Base-by-base conservation (phyloP, 2,797 vertebrate species). In the Hypotaenidia philippensis region DNA sequence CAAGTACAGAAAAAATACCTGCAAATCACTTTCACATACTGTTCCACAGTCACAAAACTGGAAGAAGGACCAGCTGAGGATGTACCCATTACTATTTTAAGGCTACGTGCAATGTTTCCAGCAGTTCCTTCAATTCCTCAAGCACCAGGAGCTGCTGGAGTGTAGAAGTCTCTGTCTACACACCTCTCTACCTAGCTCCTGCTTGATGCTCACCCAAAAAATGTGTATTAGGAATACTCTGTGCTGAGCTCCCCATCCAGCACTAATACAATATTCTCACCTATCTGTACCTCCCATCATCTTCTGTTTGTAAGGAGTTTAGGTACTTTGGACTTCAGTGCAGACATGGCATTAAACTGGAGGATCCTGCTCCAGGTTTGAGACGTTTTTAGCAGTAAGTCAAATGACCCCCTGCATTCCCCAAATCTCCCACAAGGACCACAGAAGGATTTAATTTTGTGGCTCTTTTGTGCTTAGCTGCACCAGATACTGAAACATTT, bases 251-350 rank as follows among this genome's bases (percentile, higher is more conserved):
- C 11, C 19, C 23, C 19, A 13, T 60, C 44, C 55, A 34, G 47
- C 84, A 41, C 22, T 31, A 9, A 76, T 5, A 32, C 13, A 66
- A 11, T 1, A 1, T 13, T 44, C 29, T 87, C 34, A 20, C 9
- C 16, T 56, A 5, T 44, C 64, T 71, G 32, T 60, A 59, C 34
- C 21, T 78, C 18, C 15, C 20, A 29, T 5, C 0, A 0, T 36
- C 60, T 89, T 76, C 47, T 40, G 14, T 27, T 57, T 25, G 17
- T 10, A 26, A 22, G 52, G 17, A 60, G 32, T 32, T 83, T 8
- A 65, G 17, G 52, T 13, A 34, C 17, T 47, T 38, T 26, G 26
- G 25, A 31, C 40, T 72, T 86, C n/a, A 49, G 13, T 16, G 10
- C 5, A 52, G 36, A 34, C 3, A 18, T 21, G 8, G 16, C 6